These are phyloP conservation scores for Gouania willdenowi DNA, from an alignment of 2,797 vertebrate genomes.

Conservation along the genomic window DNA sequence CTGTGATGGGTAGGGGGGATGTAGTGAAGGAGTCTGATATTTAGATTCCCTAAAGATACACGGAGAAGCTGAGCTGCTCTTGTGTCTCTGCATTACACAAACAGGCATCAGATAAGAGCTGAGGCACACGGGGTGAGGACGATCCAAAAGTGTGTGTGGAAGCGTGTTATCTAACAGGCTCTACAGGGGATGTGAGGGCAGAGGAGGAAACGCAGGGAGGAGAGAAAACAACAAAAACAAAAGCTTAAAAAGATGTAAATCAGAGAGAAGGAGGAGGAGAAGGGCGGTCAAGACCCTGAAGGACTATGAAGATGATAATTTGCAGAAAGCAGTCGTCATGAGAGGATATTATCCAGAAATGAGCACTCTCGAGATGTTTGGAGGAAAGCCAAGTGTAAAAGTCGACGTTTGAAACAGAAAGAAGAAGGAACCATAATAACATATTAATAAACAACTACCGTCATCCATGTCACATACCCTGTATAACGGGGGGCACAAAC, in stretches of 20 bases:
- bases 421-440: no score
- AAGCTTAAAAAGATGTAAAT: conserved; percentile 20
- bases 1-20: conserved; percentile 54
- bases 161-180: conserved; percentile 48
- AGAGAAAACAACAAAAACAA: conserved; percentile 32
- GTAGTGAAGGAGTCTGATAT: conserved; percentile 58
- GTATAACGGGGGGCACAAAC: no score
- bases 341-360: conserved; percentile 35
- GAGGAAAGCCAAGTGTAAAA: conserved; percentile 1
- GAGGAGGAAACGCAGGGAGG: conserved; percentile 12
- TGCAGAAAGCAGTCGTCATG: conserved; percentile 21
- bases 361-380: conserved; percentile 17
- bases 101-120: conserved; percentile 52
- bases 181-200: conserved; percentile 35
- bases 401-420: no score
- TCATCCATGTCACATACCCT: no score
- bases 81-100: conserved; percentile 47
- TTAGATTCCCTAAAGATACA: conserved; percentile 64
- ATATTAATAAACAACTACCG: no score
- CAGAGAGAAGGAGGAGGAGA: conserved; percentile 12
- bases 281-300: conserved; percentile 27
- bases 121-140: conserved; percentile 49
- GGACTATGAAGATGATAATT: conserved; percentile 47
- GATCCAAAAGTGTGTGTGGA: conserved; percentile 45
- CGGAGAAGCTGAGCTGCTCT: conserved; percentile 33